A percentile compares a stretch with the other conserved stretches of the same genome.
Conservation (phyloP, 1,140 invertebrate genomes). For the Drosophila obscura region DNA sequence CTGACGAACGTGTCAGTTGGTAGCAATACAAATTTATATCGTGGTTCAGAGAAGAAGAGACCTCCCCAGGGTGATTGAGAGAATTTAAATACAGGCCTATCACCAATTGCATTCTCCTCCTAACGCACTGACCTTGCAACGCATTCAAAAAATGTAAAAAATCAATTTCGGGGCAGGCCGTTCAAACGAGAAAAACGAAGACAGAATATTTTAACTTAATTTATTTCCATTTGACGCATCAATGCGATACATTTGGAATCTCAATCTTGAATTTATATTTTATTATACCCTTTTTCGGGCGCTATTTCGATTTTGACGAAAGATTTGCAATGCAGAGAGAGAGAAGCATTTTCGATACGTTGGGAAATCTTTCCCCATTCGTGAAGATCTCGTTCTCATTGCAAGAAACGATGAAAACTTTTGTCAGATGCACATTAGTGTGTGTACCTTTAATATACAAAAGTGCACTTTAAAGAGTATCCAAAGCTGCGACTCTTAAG, state of each 20-base stretch:
- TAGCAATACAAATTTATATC: constrained; percentile 20
- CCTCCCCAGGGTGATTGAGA: background rate
- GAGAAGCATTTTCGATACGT: no score
- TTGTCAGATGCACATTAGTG: no score
- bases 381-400: no score
- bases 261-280: constrained; percentile 34
- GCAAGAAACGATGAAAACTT: no score
- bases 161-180: constrained; percentile 53
- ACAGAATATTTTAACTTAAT: constrained; percentile 80
- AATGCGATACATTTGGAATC: constrained; percentile 50
- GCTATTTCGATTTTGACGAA: no score
- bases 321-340: no score
- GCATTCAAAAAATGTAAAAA: constrained; percentile 60
- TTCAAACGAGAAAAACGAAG: constrained; percentile 70
- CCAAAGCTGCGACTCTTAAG: no score
- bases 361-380: no score
- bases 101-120: constrained; percentile 28
- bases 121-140: constrained; percentile 70
- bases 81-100: constrained; percentile 26
- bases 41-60: constrained; percentile 15
- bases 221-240: constrained; percentile 72
- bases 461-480: no score
- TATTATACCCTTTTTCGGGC: background rate
- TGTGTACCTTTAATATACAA: no score
- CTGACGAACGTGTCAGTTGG: constrained; percentile 50